phyloP scores from a whole-genome alignment of 2,113 vertebrate genomes.

The Ochotona curzoniae region DNA sequence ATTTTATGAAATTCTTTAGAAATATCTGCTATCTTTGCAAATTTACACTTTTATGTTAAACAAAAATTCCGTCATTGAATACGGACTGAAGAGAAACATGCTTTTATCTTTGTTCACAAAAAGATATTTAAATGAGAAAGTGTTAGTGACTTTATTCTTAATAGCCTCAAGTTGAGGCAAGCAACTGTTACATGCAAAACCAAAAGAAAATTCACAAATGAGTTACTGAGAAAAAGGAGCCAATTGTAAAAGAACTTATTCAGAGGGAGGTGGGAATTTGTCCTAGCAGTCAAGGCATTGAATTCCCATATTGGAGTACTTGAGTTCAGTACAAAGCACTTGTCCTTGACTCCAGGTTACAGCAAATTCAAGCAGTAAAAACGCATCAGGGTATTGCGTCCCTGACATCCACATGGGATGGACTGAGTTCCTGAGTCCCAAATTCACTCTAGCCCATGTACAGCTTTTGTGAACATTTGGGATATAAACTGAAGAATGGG shows the following conservation, averaged over 20 bases:
- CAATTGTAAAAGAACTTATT: not conserved
- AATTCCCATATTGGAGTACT: no score
- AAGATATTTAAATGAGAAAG: not conserved
- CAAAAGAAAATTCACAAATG: not conserved
- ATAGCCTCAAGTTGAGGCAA: not conserved
- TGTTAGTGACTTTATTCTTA: not conserved
- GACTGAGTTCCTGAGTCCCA: no score
- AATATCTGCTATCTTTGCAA: not conserved
- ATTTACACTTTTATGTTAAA: not conserved
- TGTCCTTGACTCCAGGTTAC: no score
- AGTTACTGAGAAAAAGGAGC: not conserved
- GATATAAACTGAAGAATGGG: no score
- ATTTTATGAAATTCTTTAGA: not conserved
- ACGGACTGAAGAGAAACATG: not conserved
- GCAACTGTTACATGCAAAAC: not conserved
- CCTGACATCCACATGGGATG: no score
- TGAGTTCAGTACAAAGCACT: no score
- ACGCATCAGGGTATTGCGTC: no score
- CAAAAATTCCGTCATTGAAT: not conserved
- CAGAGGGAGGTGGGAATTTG: not conserved
- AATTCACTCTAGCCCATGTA: no score
- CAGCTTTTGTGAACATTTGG: no score
- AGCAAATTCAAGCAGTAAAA: no score
- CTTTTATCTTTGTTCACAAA: not conserved
- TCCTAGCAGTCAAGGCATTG: no score